Conservation (phyloP, 1,140 invertebrate species). For the Philopotamus ludificatus region DNA sequence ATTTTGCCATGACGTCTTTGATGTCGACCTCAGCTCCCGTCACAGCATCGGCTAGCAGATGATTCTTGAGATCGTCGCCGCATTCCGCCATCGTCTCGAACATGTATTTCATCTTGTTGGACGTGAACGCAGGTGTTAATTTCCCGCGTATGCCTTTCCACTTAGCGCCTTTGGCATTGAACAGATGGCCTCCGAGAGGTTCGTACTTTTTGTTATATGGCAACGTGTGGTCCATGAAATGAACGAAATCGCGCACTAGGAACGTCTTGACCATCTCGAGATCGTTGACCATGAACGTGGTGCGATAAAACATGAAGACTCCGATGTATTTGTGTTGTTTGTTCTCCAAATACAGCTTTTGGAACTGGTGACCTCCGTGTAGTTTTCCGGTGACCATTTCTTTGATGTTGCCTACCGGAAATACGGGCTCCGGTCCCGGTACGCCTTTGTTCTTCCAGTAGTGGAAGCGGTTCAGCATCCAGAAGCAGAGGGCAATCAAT, state of each 20-base stretch:
- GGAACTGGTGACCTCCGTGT: slow-evolving; percentile 43
- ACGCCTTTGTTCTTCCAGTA: slow-evolving; percentile 24
- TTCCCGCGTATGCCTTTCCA: slow-evolving; percentile 59
- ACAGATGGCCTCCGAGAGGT: slow-evolving; percentile 51
- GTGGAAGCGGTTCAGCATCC: not conserved
- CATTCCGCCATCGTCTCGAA: slow-evolving; percentile 47
- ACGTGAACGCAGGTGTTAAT: slow-evolving; percentile 59
- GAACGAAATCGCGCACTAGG: slow-evolving; percentile 59
- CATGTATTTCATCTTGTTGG: slow-evolving; percentile 61
- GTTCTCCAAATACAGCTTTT: slow-evolving; percentile 34
- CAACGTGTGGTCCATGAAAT: slow-evolving; percentile 54
- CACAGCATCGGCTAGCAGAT: slow-evolving; percentile 48
- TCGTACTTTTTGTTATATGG: slow-evolving; percentile 53
- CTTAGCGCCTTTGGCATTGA: slow-evolving; percentile 50
- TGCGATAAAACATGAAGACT: slow-evolving; percentile 48
- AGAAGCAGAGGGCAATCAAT: too few relatives aligned
- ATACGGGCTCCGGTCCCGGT: slow-evolving; percentile 14
- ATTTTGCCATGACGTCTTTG: slow-evolving; percentile 44
- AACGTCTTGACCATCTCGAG: slow-evolving; percentile 61
- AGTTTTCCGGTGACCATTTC: slow-evolving; percentile 45
- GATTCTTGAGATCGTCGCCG: slow-evolving; percentile 45
- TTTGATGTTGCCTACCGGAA: slow-evolving; percentile 53
- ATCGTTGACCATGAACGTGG: slow-evolving; percentile 56
- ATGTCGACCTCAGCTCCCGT: slow-evolving; percentile 50
- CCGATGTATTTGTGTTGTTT: slow-evolving; percentile 43